phyloP scores from a whole-genome alignment of 2,888 invertebrate species.

The Drosophila meridionalis region DNA sequence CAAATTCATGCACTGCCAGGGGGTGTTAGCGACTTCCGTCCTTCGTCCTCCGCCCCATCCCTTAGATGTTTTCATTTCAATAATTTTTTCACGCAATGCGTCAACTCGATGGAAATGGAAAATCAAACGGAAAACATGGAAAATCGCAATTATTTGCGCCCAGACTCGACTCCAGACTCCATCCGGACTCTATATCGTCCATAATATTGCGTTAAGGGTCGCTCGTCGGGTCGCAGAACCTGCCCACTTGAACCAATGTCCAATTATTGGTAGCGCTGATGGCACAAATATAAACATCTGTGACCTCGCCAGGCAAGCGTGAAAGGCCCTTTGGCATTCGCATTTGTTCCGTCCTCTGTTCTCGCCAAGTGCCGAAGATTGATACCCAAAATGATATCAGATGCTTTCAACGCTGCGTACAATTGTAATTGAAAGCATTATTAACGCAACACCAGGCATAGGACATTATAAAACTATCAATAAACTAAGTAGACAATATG shows the following conservation, averaged over 20 bases:
- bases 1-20: slow-evolving; percentile 51
- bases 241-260: slow-evolving; percentile 65
- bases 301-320: slow-evolving; percentile 69
- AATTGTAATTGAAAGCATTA: slow-evolving; percentile 23
- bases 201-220: slow-evolving; percentile 20
- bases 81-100: slow-evolving; percentile 53
- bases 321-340: slow-evolving; percentile 56
- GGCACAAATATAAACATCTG: slow-evolving; percentile 74
- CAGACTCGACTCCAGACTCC: slow-evolving; percentile 3
- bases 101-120: slow-evolving; percentile 46
- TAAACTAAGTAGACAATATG: slow-evolving; percentile 1
- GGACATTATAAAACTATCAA: slow-evolving; percentile 2
- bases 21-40: slow-evolving; percentile 13
- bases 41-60: neutral
- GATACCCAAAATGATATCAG: slow-evolving; percentile 49
- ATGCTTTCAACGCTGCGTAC: slow-evolving; percentile 19
- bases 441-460: neutral
- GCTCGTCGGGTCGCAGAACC: slow-evolving; percentile 27
- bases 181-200: slow-evolving; percentile 9
- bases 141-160: slow-evolving; percentile 67
- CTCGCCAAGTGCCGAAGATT: slow-evolving; percentile 59
- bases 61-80: slow-evolving; percentile 21
- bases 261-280: slow-evolving; percentile 71
- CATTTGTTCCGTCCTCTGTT: slow-evolving; percentile 59
- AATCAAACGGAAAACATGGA: slow-evolving; percentile 72